Evolutionary conservation across 2,888 invertebrate genomes (phyloP), one percentile per base, ranked within the genome.

Genomic region (Rosalia funebris): DNA sequence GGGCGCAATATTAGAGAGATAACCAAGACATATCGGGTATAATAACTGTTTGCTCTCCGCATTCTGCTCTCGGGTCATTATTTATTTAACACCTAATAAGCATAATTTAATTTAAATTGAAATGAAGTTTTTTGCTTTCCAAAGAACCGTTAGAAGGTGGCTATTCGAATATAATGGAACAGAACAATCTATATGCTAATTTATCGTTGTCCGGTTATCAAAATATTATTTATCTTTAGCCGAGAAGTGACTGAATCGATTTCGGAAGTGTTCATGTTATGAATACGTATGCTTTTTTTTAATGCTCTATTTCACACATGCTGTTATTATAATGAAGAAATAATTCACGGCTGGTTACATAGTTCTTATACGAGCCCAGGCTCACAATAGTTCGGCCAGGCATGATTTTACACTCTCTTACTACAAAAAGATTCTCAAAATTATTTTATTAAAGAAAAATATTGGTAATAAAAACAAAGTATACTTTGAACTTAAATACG

Each of bases 11-110:
- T 39, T 57, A 41, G 44, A 42, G 32, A 50, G 57, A 39, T 57
- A 44, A 39, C 25, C 44, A 16, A 52, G 57, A 57, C 37, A 50
- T 57, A 57, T 57, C 50, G 19, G 31, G 36, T 54, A 16, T 54
- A 54, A 44, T 54, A 54, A 54, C 44, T 42, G 54, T 54, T 54
- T 54, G 42, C 54, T 39, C 46, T 32, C 10, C 2, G 19, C 25
- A 16, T 34, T 16, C 47, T 16, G 25, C 16, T 47, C 15, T n/a
- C 19, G 11, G 34, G 34, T 34, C 37, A 50, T 50, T 50, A 50
- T 50, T 50, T 50, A 37, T 19, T 37, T 37, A 20, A 12, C 37
- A 14, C 48, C 37, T 10, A 47, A 34, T 34, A 16, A 34, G 34
- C 34, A 37, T 37, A 37, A 50, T 50, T 50, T 37, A 36, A 39